Base-by-base conservation (phyloP, 2,113 vertebrate genomes). In the Tupaia chinensis region DNA sequence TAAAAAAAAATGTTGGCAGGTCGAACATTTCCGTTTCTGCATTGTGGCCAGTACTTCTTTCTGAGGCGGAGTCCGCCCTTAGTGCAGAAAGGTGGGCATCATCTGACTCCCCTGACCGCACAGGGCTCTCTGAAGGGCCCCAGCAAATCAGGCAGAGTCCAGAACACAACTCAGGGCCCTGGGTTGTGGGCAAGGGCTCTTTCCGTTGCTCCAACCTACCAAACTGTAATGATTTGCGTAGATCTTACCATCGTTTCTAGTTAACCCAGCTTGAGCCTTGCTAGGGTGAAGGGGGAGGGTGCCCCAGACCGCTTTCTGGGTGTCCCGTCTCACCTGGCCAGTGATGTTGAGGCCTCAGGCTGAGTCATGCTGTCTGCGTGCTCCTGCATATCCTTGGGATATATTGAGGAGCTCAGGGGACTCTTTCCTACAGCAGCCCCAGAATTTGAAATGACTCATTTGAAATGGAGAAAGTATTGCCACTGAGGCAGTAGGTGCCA, bases 311-410 rank as follows among this genome's bases (percentile, higher is more conserved):
- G 0, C n/a, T 23, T 68, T 76, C 61, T 32, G 53, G 66, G 60
- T 27, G 34, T 53, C 32, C 29, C 22, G 19, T 78, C 81, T 80
- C 54, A 23, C 22, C 32, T 60, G 54, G 34, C 29, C 77, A 65
- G 56, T 20, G 32, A 70, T 15, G 15, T 44, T 89, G 61, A 29
- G 19, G 27, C 65, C 54, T 32, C 10, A 13, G 90, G 54, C 9
- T 19, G 17, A 23, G 27, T 61, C n/a, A 23, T 34, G 3, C 13
- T 1, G 20, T 44, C 12, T 70, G 0, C 73, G 17, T 17, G 4
- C 63, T 83, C 16, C 53, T 74, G 87, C 23, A n/a, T 5, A n/a
- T 5, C 63, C 44, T 80, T 68, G 70, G 81, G 54, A 27, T 65
- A 25, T 12, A 66, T 12, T 14, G 56, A 70, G 58, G 58, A 74